Evolutionary conservation across 1,140 invertebrate species (phyloP), one percentile per base, ranked within the genome.

Genomic region (Drosophila varians): DNA sequence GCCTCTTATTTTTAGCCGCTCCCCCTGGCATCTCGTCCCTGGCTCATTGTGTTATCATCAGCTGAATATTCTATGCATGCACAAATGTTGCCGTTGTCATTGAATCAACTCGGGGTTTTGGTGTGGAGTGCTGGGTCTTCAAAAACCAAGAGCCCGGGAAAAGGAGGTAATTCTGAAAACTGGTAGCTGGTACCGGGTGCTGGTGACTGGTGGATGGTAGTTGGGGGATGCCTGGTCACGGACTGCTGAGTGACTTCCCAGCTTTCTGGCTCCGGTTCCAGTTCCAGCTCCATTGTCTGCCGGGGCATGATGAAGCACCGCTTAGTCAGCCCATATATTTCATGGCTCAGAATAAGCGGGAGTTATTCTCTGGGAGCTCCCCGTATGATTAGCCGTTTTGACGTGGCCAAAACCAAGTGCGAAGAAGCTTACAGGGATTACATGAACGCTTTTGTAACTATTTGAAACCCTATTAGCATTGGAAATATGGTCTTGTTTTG

Each of bases 51-150:
- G 82, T 82, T 87, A 87, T 87, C 65, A 87, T 87, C 82, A 87
- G 65, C 77, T 69, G 70, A 82, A 87, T 87, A 87, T 87, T 87
- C 82, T 87, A 87, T 87, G 82, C 82, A 87, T 87, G 82, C 82
- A 87, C 77, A 86, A 86, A 87, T 82, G 80, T 84, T 84, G 80
- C 80, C 73, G 80, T 84, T 84, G 80, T 84, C 82, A 87, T 84
- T 87, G 82, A 87, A 84, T 84, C 80, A 84, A 61, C 64, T 56
- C 64, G 79, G 47, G 31, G 40, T 43, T 18, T 2, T 9, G 36
- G 60, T 51, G 43, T 31, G 38, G 47, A 53, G 47, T 45, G 64
- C 19, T 34, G 60, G 26, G 60, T 62, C 55, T 46, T 62, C 54
- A 60, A 62, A 62, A 62, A 66, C 62, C 12, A 60, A 46, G 21